Percentiles rank a stretch among this genome's conserved stretches.
These are phyloP conservation scores for Chironomus tentans DNA, from an alignment of 2,888 invertebrate species.

Conservation along the genomic window DNA sequence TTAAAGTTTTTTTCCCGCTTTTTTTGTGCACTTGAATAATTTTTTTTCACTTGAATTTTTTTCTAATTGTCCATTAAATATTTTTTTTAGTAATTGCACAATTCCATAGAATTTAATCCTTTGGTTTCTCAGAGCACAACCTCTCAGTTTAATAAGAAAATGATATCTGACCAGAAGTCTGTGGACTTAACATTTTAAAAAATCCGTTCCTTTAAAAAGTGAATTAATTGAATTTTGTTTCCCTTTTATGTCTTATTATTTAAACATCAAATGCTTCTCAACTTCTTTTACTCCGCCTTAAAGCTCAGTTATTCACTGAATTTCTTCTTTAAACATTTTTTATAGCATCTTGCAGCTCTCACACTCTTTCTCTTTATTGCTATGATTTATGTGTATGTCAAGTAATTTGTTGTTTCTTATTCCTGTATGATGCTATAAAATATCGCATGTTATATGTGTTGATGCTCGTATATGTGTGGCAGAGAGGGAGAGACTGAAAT, in stretches of 20 bases:
- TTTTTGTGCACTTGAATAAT: background rate
- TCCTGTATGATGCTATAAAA: too few relatives aligned
- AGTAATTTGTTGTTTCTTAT: too few relatives aligned
- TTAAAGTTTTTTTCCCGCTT: too few relatives aligned
- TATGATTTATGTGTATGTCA: too few relatives aligned
- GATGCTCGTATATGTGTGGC: too few relatives aligned
- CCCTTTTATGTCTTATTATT: background rate
- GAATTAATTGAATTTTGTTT: background rate
- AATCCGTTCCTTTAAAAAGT: background rate
- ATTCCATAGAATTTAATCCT: background rate
- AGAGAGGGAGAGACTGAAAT: too few relatives aligned
- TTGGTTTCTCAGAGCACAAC: background rate
- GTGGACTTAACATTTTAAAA: background rate
- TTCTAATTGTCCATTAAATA: background rate
- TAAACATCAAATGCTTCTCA: slow-evolving; percentile 1
- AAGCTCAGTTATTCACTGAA: background rate
- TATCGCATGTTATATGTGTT: too few relatives aligned
- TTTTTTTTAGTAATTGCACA: slow-evolving; percentile 17
- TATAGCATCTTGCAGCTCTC: slow-evolving; percentile 19
- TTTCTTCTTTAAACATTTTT: slow-evolving; percentile 9
- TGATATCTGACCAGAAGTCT: slow-evolving; percentile 14
- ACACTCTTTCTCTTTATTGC: background rate
- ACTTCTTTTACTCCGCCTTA: slow-evolving; percentile 18
- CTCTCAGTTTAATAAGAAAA: background rate
- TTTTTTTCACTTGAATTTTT: background rate